A percentile compares a stretch with the other conserved stretches of the same genome.
phyloP scores from a whole-genome alignment of 2,113 vertebrate genomes.

The Corythoichthys intestinalis region DNA sequence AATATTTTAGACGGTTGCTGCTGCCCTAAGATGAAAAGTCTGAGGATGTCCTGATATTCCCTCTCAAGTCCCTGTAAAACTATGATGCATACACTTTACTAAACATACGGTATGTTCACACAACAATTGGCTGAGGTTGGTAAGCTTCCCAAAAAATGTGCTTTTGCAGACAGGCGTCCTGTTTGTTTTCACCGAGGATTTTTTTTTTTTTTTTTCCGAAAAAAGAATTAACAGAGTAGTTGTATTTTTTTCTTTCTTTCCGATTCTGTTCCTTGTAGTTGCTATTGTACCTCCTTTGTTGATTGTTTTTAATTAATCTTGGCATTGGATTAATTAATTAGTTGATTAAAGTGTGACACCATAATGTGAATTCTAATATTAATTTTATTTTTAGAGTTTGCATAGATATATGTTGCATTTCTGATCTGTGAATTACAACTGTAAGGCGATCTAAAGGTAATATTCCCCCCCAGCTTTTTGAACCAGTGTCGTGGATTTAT shows the following conservation, averaged over 20 bases:
- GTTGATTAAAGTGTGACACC: too few species aligned
- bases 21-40: too few species aligned
- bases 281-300: not conserved
- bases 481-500: conserved; percentile 16
- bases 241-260: not conserved
- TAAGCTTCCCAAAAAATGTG: not conserved
- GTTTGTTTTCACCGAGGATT: not conserved
- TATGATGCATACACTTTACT: not conserved
- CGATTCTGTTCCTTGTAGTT: not conserved
- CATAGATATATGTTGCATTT: not conserved
- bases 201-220: not conserved
- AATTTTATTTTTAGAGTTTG: not conserved
- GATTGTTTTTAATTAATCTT: conserved; percentile 9
- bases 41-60: too few species aligned
- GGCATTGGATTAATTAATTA: conserved; percentile 1
- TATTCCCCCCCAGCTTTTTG: conserved; percentile 1
- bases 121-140: not conserved
- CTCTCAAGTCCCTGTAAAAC: not conserved
- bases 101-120: not conserved
- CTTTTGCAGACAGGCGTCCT: not conserved
- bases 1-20: too few species aligned
- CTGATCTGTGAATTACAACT: not conserved
- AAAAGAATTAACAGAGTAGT: not conserved
- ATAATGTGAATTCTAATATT: not conserved
- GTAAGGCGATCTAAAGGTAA: not conserved